Base-by-base conservation (phyloP, 2,888 invertebrate species). In the Diabrotica balteata region DNA sequence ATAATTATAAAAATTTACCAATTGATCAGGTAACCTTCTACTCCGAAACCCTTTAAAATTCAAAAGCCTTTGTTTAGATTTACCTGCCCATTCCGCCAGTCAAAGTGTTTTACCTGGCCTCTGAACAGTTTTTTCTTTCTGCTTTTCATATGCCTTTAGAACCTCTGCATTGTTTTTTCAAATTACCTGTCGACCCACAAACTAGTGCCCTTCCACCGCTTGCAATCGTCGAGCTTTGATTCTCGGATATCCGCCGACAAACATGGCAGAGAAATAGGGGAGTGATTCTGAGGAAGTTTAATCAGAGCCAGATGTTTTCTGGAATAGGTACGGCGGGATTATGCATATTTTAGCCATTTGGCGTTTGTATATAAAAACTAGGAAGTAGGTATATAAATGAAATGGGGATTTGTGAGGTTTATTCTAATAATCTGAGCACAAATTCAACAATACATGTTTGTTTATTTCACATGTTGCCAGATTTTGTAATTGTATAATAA, bases 51-150 rank as follows among this genome's bases (percentile, higher is more conserved):
- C 32, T 5, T 32, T 32, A 4, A 32, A 66, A 63, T 54, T 68
- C 65, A 60, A 66, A 63, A 54, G 45, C 63, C 51, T 44, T 63
- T 63, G 59, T 67, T 62, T 53, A n/a, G 52, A 62, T 67, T 59
- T 67, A 67, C 62, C 67, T 67, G 62, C 47, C 22, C 53, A 8
- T n/a, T 53, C 49, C 32, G 32, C 32, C 32, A 32, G 5, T 32
- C 32, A 32, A 49, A 44, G 42, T 43, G 46, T 45, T 58, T 51
- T 55, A 57, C 55, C 55, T 57, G 55, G 10, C 42, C 59, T 43
- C 42, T 46, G 42, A 50, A 45, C 8, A 9, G 43, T 44, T 22
- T 45, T 45, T 44, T 50, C 4, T 46, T 42, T 17, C 54, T 59
- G 53, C 54, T 51, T 55, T 61, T 60, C 42, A n/a, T 55, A 11